phyloP scores from a whole-genome alignment of 2,888 invertebrate genomes.

The Diarsia dahlii region DNA sequence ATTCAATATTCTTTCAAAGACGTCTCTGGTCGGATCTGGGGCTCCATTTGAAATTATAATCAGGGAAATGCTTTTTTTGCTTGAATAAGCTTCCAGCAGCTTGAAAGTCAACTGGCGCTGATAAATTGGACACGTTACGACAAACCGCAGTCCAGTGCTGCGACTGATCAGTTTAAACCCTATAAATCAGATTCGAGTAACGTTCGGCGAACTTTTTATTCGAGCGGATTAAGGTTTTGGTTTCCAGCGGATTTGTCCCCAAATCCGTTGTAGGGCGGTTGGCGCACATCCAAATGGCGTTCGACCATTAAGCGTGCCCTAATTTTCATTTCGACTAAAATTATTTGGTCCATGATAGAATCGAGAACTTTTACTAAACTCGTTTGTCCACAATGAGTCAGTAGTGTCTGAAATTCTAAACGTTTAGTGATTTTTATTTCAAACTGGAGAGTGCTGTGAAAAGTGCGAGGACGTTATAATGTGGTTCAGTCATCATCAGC shows the following conservation, averaged over 20 bases:
- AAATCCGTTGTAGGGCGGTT: constrained; percentile 77
- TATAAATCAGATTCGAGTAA: constrained; percentile 58
- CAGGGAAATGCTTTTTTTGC: constrained; percentile 65
- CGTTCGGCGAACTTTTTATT: constrained; percentile 65
- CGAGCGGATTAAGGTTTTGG: constrained; percentile 73
- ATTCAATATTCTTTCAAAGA: constrained; percentile 62
- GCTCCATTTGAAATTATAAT: constrained; percentile 75
- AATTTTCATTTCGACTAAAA: constrained; percentile 82
- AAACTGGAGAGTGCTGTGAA: constrained; percentile 6
- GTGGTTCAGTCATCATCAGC: not conserved
- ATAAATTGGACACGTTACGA: constrained; percentile 62
- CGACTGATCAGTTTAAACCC: constrained; percentile 59
- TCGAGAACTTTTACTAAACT: constrained; percentile 64
- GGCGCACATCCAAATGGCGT: constrained; percentile 83
- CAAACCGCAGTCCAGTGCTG: constrained; percentile 34
- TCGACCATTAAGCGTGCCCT: constrained; percentile 81
- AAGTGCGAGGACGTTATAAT: not conserved
- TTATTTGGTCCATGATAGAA: constrained; percentile 77
- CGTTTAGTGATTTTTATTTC: constrained; percentile 10
- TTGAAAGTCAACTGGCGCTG: constrained; percentile 53
- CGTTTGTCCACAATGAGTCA: constrained; percentile 47
- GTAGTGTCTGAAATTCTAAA: not conserved
- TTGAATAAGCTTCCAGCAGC: constrained; percentile 62
- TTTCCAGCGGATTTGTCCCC: constrained; percentile 82
- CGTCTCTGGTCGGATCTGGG: constrained; percentile 48